Conservation (phyloP, 2,797 vertebrate species). For the Mallotus villosus region DNA sequence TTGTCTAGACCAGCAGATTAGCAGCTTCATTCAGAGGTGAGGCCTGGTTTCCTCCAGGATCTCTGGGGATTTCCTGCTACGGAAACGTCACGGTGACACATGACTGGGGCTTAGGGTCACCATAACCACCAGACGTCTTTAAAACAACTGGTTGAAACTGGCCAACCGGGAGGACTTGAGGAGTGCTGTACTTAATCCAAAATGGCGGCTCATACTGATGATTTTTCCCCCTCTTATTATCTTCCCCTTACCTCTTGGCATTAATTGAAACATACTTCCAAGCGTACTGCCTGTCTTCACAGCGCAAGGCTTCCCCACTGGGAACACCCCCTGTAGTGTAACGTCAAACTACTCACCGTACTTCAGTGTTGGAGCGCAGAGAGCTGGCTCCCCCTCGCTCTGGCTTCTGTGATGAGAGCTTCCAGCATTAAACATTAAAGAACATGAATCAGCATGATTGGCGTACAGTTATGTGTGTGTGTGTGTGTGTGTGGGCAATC, state of each 20-base stretch:
- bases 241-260: conserved; percentile 23
- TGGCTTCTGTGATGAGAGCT: conserved; percentile 11
- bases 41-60: neutral
- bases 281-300: conserved; percentile 43
- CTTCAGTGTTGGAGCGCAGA: conserved; percentile 23
- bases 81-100: neutral
- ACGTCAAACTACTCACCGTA: conserved; percentile 41
- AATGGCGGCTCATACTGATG: conserved; percentile 23
- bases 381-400: conserved; percentile 17
- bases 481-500: neutral
- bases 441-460: conserved; percentile 17
- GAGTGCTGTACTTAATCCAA: conserved; percentile 31
- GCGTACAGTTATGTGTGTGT: neutral
- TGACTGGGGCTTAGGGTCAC: neutral
- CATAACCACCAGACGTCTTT: neutral
- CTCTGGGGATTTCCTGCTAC: neutral
- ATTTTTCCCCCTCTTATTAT: conserved; percentile 13
- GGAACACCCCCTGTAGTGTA: conserved; percentile 38
- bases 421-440: conserved; percentile 18
- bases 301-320: conserved; percentile 7
- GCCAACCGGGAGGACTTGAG: conserved; percentile 22
- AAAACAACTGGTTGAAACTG: neutral
- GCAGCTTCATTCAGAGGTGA: neutral
- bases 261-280: conserved; percentile 53
- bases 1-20: conserved; percentile 12